Evolutionary conservation across 2,888 invertebrate species (phyloP).

Genomic region (Hypsopygia costalis): DNA sequence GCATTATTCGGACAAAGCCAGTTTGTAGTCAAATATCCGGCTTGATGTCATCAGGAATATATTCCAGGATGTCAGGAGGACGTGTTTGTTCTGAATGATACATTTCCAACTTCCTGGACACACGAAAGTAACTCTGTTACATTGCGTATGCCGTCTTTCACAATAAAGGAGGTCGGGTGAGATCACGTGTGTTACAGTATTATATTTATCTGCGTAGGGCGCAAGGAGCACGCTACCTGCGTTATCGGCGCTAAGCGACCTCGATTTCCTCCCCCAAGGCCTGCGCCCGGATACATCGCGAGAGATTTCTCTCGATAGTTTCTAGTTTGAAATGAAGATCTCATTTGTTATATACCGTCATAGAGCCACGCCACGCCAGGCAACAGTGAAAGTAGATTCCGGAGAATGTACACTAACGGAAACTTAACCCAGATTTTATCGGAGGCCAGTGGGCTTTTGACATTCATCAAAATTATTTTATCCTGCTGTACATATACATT

Average conservation of each 20-base stretch:
- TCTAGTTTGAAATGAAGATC: conserved; percentile 51
- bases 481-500: not conserved
- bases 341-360: conserved; percentile 36
- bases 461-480: not conserved
- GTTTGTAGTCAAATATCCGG: conserved; percentile 74
- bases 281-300: conserved; percentile 53
- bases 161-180: not conserved
- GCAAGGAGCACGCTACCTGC: conserved; percentile 47
- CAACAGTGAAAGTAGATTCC: conserved; percentile 45
- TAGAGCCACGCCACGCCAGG: conserved; percentile 20
- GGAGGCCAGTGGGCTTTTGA: not conserved
- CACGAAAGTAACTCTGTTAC: not conserved
- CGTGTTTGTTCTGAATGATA: conserved; percentile 4
- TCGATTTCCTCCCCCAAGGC: conserved; percentile 61
- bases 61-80: conserved; percentile 5
- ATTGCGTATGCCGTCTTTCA: not conserved
- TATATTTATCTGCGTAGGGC: conserved; percentile 15
- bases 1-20: conserved; percentile 53
- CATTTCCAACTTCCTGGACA: conserved; percentile 13
- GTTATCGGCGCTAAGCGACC: conserved; percentile 37
- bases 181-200: conserved; percentile 3
- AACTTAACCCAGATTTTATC: conserved; percentile 24
- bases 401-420: conserved; percentile 25
- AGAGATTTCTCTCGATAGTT: conserved; percentile 66
- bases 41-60: conserved; percentile 33